A percentile compares a stretch with the other conserved stretches of the same genome.
Conservation (phyloP, 2,113 vertebrate genomes). For the Genyomyrus donnyi region DNA sequence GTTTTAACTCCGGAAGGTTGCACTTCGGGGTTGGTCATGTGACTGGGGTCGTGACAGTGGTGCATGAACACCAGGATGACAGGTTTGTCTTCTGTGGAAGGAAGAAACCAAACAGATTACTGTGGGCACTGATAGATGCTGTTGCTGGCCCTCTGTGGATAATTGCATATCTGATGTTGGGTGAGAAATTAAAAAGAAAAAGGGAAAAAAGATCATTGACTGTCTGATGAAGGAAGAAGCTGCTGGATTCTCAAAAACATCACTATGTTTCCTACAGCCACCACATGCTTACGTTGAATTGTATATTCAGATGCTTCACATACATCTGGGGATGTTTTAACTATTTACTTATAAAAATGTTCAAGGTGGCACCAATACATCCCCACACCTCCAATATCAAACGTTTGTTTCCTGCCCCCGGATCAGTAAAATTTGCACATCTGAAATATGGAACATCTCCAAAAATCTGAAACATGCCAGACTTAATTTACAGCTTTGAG, state of each 20-base stretch:
- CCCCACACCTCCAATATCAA: not conserved
- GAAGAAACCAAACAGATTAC: not conserved
- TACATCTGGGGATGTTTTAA: not conserved
- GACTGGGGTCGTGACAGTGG: not conserved
- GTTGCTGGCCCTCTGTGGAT: not conserved
- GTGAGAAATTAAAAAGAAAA: not conserved
- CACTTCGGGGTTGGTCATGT: not conserved
- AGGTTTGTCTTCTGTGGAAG: not conserved
- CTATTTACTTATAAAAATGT: not conserved
- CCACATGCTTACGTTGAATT: not conserved
- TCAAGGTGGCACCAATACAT: not conserved
- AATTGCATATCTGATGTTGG: not conserved
- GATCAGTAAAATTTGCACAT: not conserved
- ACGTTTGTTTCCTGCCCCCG: not conserved
- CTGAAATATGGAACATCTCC: not conserved
- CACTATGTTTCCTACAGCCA: not conserved
- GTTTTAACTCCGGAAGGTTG: not conserved
- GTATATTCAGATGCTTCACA: not conserved
- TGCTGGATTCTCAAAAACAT: not conserved
- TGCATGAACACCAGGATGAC: constrained; percentile 10
- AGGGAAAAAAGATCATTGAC: not conserved
- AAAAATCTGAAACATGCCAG: not conserved
- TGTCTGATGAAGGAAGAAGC: not conserved
- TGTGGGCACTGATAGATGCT: not conserved
- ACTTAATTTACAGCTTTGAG: not conserved